Conservation (phyloP, 2,888 invertebrate genomes). For the Torymus texanus region DNA sequence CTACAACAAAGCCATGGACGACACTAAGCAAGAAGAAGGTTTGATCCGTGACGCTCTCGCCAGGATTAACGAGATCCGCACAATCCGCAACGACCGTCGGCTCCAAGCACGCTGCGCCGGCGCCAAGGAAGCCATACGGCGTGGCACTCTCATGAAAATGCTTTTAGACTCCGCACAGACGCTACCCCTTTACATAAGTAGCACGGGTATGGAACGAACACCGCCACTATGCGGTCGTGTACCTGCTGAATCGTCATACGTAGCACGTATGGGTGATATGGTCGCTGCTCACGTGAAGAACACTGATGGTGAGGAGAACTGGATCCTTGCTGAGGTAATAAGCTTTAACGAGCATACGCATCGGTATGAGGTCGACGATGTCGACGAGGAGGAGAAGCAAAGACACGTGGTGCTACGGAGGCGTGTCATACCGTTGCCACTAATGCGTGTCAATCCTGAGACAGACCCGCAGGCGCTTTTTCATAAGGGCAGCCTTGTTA, state of each 20-base stretch:
- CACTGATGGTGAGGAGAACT: conserved; percentile 92
- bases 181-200: conserved; percentile 93
- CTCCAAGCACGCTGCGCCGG: conserved; percentile 90
- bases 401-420: conserved; percentile 88
- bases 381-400: conserved; percentile 85
- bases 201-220: conserved; percentile 85
- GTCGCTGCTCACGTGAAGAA: conserved; percentile 93
- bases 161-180: conserved; percentile 93
- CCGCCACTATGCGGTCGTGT: conserved; percentile 93
- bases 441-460: conserved; percentile 97
- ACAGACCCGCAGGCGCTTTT: conserved; percentile 95
- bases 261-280: conserved; percentile 89
- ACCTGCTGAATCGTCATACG: conserved; percentile 87
- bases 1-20: conserved; percentile 86
- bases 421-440: conserved; percentile 92
- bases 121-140: conserved; percentile 92
- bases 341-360: conserved; percentile 83
- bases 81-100: conserved; percentile 90
- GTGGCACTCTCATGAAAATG: conserved; percentile 97
- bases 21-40: conserved; percentile 85
- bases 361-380: neutral
- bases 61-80: conserved; percentile 92
- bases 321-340: conserved; percentile 95
- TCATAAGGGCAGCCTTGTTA: conserved; percentile 85
- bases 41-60: conserved; percentile 87